Conservation (phyloP, 2,888 invertebrate species). For the Sympetrum striolatum region DNA sequence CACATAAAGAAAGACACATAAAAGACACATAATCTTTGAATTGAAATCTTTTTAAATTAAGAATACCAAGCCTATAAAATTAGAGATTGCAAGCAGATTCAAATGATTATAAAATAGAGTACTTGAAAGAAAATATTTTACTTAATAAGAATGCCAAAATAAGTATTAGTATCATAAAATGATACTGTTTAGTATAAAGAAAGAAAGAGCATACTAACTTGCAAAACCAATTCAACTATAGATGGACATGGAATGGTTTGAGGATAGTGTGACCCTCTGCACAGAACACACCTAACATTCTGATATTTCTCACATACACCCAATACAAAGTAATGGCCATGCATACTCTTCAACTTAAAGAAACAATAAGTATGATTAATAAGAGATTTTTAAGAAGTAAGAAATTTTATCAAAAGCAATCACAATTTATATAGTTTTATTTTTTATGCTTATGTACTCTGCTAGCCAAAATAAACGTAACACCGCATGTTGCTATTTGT, state of each 20-base stretch:
- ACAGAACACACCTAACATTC: conserved; percentile 81
- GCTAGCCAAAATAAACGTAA: no score
- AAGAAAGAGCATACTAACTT: conserved; percentile 57
- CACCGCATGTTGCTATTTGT: no score
- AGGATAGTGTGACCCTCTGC: conserved; percentile 89
- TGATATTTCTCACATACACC: conserved; percentile 80
- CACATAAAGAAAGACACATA: no score
- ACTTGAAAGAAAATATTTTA: no score
- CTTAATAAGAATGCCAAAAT: neutral
- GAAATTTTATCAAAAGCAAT: no score
- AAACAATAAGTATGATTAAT: neutral
- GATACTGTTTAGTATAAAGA: neutral
- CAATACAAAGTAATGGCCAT: conserved; percentile 78
- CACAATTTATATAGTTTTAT: no score
- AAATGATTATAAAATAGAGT: neutral
- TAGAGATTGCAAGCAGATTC: no score
- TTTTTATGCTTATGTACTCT: no score
- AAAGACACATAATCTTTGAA: no score
- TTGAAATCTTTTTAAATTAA: no score
- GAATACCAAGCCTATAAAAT: no score
- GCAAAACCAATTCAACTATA: conserved; percentile 75
- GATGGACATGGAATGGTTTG: conserved; percentile 86
- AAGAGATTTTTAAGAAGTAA: no score
- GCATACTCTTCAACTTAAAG: conserved; percentile 67
- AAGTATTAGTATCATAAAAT: neutral